A percentile compares a stretch with the other conserved stretches of the same genome.
These are phyloP conservation scores for Acholoe squamosa DNA, from an alignment of 2,888 invertebrate genomes.

Conservation along the genomic window DNA sequence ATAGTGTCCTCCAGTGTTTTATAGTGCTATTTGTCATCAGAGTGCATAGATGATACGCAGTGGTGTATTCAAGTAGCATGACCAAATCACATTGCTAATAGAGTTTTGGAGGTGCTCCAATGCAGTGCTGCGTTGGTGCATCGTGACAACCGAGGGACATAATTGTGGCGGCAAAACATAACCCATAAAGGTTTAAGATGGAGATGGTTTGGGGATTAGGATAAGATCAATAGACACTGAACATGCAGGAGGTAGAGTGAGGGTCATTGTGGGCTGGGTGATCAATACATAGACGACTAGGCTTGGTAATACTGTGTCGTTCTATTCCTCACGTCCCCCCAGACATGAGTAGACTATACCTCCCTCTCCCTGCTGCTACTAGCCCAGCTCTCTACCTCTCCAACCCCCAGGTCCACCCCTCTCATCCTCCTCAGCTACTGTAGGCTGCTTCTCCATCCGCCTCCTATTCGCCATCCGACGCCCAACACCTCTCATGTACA, in stretches of 20 bases:
- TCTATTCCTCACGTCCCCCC: not conserved
- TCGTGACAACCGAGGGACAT: no score
- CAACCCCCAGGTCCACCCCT: not conserved
- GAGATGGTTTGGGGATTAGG: not conserved
- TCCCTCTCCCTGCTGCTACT: not conserved
- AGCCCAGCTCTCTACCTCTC: not conserved
- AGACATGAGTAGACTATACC: not conserved
- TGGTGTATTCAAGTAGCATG: no score
- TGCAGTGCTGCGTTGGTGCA: no score
- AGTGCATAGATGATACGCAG: no score
- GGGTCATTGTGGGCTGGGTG: conserved; percentile 6
- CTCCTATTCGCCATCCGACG: not conserved
- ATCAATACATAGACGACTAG: not conserved
- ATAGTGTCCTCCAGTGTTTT: no score
- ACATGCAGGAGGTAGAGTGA: not conserved
- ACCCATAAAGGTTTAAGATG: no score
- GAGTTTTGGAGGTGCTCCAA: no score
- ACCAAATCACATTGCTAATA: no score
- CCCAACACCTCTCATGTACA: not conserved
- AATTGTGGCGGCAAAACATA: no score
- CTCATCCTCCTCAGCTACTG: not conserved
- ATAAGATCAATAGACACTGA: not conserved
- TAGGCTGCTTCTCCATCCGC: not conserved
- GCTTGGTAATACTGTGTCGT: not conserved
- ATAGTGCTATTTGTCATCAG: no score